phyloP scores from a whole-genome alignment of 2,888 invertebrate genomes.

The Athripsodes cinereus region DNA sequence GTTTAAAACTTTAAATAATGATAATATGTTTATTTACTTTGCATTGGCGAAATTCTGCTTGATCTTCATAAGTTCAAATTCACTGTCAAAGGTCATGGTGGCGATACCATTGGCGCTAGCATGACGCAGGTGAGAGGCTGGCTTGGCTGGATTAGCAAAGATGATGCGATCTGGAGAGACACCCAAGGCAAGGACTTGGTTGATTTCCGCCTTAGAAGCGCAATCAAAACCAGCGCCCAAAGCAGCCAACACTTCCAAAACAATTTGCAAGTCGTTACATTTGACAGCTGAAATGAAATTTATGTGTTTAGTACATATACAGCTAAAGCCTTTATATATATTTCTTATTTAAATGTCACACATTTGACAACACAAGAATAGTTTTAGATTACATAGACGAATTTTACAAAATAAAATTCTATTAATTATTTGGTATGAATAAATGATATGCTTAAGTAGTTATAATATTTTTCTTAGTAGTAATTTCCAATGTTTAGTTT shows the following conservation, averaged over 20 bases:
- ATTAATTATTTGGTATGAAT: no score
- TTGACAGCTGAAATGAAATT: conserved; percentile 72
- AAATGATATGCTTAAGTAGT: background rate
- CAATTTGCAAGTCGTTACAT: conserved; percentile 84
- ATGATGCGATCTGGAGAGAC: conserved; percentile 77
- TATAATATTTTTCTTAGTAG: no score
- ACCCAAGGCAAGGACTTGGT: conserved; percentile 70
- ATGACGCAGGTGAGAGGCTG: conserved; percentile 81
- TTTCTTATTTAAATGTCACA: no score
- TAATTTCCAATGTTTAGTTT: no score
- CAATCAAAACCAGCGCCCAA: conserved; percentile 94
- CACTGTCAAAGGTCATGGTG: conserved; percentile 91
- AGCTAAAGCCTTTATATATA: no score
- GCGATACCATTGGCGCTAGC: conserved; percentile 70
- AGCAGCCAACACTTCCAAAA: conserved; percentile 79
- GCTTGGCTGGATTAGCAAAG: conserved; percentile 95
- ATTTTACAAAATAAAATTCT: no score
- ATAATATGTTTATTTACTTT: conserved; percentile 30
- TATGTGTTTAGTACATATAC: no score
- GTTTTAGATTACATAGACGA: no score
- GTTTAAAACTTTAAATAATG: background rate
- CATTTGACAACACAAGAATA: no score
- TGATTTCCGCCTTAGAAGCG: conserved; percentile 91
- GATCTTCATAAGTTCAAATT: conserved; percentile 85
- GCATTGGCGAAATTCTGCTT: conserved; percentile 76